These are phyloP conservation scores for Lepisosteus oculatus DNA, from an alignment of 2,113 vertebrate genomes.

Conservation along the genomic window DNA sequence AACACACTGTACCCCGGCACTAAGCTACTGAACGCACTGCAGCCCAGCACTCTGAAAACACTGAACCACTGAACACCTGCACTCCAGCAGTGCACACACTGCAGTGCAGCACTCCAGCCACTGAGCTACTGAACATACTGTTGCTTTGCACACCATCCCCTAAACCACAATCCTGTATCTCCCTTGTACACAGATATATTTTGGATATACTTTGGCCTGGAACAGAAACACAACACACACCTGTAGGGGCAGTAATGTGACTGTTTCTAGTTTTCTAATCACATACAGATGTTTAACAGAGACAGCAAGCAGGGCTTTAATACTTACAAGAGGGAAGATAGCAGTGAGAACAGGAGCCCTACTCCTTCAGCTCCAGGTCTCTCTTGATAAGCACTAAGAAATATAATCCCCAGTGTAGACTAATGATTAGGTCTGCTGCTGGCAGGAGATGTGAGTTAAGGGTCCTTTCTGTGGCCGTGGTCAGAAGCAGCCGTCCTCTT, in stretches of 20 bases:
- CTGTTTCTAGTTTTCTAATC: neutral
- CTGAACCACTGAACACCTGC: neutral
- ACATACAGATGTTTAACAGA: neutral
- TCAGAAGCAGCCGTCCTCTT: neutral
- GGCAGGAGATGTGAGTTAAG: neutral
- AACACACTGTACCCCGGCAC: neutral
- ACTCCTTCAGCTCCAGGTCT: constrained; percentile 5
- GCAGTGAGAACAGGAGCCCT: neutral
- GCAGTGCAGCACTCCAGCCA: too few species aligned
- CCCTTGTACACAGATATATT: too few species aligned
- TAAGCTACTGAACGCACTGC: neutral
- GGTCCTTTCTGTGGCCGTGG: constrained; percentile 19
- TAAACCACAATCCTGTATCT: too few species aligned
- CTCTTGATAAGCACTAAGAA: neutral
- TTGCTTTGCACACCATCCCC: too few species aligned
- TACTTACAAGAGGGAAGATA: neutral
- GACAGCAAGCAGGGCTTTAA: neutral
- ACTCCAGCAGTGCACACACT: too few species aligned
- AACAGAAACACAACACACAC: too few species aligned
- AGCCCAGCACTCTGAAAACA: neutral
- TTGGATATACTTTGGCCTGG: too few species aligned
- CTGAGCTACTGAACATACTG: too few species aligned
- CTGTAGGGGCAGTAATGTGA: neutral
- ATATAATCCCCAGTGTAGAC: neutral
- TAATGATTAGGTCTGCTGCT: neutral